Conservation (phyloP, 2,797 vertebrate genomes). For the Alcedo quadribrachys region DNA sequence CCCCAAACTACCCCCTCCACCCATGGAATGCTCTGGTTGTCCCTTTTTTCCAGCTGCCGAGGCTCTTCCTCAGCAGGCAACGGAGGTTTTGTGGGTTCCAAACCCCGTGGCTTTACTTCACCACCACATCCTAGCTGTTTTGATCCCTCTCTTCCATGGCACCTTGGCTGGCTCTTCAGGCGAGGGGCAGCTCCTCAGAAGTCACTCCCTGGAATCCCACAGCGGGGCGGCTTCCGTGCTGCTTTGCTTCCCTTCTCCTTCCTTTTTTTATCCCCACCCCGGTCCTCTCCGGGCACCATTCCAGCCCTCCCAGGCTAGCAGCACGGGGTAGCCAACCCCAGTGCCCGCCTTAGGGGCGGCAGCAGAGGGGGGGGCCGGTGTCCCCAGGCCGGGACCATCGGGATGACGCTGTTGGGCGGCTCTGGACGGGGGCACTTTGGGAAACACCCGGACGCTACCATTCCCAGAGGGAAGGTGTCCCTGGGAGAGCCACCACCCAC, state of each 20-base stretch:
- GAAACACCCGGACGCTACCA: conserved; percentile 1
- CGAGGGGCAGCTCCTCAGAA: background rate
- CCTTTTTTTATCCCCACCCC: accelerated
- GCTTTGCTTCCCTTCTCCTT: background rate
- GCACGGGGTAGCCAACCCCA: no score
- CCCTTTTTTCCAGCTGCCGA: background rate
- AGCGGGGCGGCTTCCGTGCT: background rate
- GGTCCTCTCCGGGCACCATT: accelerated
- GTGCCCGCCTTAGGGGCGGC: accelerated
- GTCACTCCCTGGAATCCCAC: background rate
- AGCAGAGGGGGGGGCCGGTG: background rate
- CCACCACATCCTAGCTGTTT: accelerated
- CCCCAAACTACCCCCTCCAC: accelerated
- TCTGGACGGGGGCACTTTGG: background rate
- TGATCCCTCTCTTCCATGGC: background rate
- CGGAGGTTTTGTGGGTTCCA: background rate
- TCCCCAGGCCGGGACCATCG: background rate
- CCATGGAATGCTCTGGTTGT: background rate
- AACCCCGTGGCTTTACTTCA: background rate
- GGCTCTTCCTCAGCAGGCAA: background rate
- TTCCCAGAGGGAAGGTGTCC: background rate
- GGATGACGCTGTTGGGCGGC: background rate
- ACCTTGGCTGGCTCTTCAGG: background rate
- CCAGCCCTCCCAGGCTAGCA: no score
- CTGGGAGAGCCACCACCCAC: accelerated